Evolutionary conservation across 1,140 invertebrate genomes (phyloP), one percentile per base, ranked within the genome.

Genomic region (Pissodes strobi): DNA sequence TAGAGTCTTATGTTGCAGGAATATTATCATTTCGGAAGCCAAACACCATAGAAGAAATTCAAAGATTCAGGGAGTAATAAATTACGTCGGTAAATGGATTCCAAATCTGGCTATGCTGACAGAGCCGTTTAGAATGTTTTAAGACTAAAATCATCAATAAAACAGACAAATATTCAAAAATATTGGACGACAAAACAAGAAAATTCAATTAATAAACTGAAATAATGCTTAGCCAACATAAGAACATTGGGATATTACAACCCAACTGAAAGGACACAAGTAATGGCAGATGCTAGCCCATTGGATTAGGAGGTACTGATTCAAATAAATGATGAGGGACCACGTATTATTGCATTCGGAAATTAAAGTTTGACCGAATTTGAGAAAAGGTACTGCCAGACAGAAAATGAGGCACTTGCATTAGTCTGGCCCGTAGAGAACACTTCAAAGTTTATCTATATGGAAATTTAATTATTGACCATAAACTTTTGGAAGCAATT

Each of bases 201-300:
- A 13, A 69, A 70, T 1, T 30, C 70, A 49, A 57, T 53, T 51
- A 19, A 19, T 4, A 60, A 51, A 53, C 13, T 60, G 21, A 63
- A 63, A 27, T 13, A 43, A 21, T n/a, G 10, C 19, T 58, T 58
- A 3, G n/a, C 27, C 15, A 19, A 56, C 0, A 46, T 19, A 48
- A 46, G 23, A 19, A 81, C 49, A 79, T 83, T 25, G 88, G 87
- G 87, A 15, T 66, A 69, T 39, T 66, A 48, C 30, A 62, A 68
- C 48, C 57, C 48, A 8, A 55, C 72, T 27, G 69, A 72, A 23
- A 23, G 67, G 49, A 78, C 76, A n/a, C 61, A 69, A 46, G 69
- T 79, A 15, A 68, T 78, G 13, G 76, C 79, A 8, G 79, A 81
- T 71, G 80, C 79, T 0, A 79, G 77, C 62, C 79, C 78, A 15